These are phyloP conservation scores for Lordiphosa collinella DNA, from an alignment of 1,140 invertebrate species.

Conservation along the genomic window DNA sequence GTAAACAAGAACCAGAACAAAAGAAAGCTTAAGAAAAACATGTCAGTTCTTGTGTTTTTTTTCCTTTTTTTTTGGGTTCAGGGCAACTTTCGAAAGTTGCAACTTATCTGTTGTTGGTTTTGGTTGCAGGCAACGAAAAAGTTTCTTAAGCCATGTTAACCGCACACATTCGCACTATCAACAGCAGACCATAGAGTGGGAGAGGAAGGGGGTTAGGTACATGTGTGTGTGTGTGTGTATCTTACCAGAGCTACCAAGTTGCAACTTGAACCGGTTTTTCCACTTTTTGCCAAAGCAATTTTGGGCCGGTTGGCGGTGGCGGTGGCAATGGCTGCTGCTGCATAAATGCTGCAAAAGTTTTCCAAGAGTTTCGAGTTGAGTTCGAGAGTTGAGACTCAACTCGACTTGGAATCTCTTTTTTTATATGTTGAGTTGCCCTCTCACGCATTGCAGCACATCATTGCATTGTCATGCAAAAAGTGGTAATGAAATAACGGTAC, in stretches of 20 bases:
- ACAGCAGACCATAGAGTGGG: conserved; percentile 4
- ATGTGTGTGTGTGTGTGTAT: conserved; percentile 50
- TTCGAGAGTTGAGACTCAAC: conserved; percentile 5
- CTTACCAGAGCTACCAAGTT: conserved; percentile 40
- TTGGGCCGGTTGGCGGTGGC: conserved; percentile 34
- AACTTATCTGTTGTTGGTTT: conserved; percentile 70
- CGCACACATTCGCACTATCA: conserved; percentile 62
- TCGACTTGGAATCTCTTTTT: conserved; percentile 2
- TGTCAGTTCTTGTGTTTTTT: conserved; percentile 33
- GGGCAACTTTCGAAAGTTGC: conserved; percentile 71
- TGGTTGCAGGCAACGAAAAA: conserved; percentile 35
- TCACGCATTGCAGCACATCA: conserved; percentile 4
- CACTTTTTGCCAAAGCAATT: conserved; percentile 75
- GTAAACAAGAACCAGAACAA: conserved; percentile 46
- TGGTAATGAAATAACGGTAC: conserved; percentile 73
- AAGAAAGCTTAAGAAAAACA: conserved; percentile 31
- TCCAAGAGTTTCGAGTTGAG: conserved; percentile 43
- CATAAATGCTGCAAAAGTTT: conserved; percentile 45
- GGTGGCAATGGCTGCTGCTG: conserved; percentile 10
- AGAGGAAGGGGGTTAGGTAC: not conserved
- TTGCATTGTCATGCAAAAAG: conserved; percentile 70
- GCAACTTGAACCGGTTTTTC: conserved; percentile 69
- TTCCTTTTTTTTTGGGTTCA: conserved; percentile 31
- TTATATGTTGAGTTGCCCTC: not conserved
- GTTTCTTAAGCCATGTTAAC: conserved; percentile 77